Evolutionary conservation across 2,797 vertebrate genomes (phyloP), one percentile per base, ranked within the genome.

Genomic region (Taeniopygia guttata): DNA sequence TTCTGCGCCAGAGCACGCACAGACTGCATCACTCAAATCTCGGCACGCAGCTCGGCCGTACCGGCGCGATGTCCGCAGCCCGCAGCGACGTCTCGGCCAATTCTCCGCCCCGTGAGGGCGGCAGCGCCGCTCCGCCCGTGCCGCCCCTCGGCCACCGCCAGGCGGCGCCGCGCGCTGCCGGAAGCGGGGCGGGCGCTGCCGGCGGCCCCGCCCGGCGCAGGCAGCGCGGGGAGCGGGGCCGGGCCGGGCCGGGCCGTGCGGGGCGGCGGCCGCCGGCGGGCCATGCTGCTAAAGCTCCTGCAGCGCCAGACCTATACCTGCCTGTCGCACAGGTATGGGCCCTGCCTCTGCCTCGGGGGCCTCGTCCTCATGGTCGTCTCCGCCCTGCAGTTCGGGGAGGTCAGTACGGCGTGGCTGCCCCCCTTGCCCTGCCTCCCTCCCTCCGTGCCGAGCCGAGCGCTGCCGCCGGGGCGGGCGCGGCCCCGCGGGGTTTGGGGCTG

Each of bases 301-400:
- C 99, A 99, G 98, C 96, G 99, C 95, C 99, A 99, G 98, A 99
- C 99, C 62, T 99, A 99, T 97, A 99, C 99, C 96, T 99, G 99
- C 96, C 98, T 99, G 98, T 99, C 99, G 74, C 99, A 99, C 97
- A 97, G 99, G 52, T 99, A 99, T 93, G 99, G 99, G 82, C 98
- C 99, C 54, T 99, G 99, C 97, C 98, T 99, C 63, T 99, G 99
- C 97, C 99, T 99, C 83, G 99, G 99, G 48, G 99, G 99, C 81
- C 96, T 99, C 79, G 99, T 99, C 56, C 98, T 99, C 96, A 98
- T 99, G 98, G 98, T 99, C 86, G 99, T 99, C 93, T 99, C 99
- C 58, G 99, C 99, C 75, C 98, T 99, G 95, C 99, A 99, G 97
- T 99, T 99, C 64, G 99, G 99, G 97, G 99, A 99, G 99, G 99